Percentiles rank a stretch among this genome's conserved stretches.
phyloP scores from a whole-genome alignment of 2,113 vertebrate species.

The Gnathonemus longibarbis region DNA sequence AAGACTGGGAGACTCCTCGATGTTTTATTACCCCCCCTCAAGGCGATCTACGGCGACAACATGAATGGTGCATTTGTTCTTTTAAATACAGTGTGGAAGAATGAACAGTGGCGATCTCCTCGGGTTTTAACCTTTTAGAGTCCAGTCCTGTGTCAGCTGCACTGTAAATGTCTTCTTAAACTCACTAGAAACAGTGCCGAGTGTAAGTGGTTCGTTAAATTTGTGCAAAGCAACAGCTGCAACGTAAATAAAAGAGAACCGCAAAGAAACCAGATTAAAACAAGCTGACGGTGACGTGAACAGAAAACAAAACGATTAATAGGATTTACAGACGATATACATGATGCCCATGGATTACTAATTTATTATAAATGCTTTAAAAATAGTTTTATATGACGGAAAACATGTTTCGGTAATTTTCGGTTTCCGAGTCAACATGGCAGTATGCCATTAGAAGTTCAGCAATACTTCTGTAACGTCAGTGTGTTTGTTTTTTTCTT shows the following conservation, averaged over 20 bases:
- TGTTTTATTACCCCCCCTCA: background rate
- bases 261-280: background rate
- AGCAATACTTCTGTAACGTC: background rate
- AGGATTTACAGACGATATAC: background rate
- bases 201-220: background rate
- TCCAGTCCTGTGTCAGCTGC: background rate
- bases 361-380: background rate
- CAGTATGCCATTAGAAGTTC: background rate
- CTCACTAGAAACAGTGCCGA: background rate
- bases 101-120: background rate
- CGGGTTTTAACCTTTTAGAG: background rate
- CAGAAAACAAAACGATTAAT: background rate
- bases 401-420: background rate
- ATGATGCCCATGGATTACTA: background rate
- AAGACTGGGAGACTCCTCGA: background rate
- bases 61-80: slow-evolving; percentile 18
- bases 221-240: background rate
- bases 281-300: background rate
- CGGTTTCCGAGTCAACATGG: background rate
- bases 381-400: background rate
- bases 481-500: background rate
- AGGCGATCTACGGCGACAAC: background rate
- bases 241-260: background rate
- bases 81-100: slow-evolving; percentile 6
- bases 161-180: background rate